Percentiles rank a stretch among this genome's conserved stretches.
Evolutionary conservation across 2,797 vertebrate species (phyloP).

Genomic region (Acanthurus leucopareius): DNA sequence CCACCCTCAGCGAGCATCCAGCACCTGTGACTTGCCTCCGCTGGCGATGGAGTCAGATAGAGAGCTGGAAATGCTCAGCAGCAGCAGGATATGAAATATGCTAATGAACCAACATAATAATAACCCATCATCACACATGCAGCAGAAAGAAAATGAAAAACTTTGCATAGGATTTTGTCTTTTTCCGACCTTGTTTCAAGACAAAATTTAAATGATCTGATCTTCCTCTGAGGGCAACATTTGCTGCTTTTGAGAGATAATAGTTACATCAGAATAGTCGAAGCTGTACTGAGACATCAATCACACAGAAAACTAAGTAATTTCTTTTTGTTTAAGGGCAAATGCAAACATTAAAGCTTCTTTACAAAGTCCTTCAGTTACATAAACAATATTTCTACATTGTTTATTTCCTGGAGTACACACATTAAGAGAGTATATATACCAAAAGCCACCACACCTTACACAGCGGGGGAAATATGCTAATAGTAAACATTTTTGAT

Average conservation of each 20-base stretch:
- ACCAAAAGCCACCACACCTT: background rate
- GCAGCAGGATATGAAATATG: conserved; percentile 80
- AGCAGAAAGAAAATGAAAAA: conserved; percentile 55
- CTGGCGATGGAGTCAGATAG: conserved; percentile 58
- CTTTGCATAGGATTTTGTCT: conserved; percentile 37
- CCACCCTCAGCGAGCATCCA: conserved; percentile 9
- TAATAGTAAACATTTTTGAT: conserved; percentile 20
- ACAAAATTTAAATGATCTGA: conserved; percentile 32
- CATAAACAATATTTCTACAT: background rate
- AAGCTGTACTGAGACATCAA: conserved; percentile 19
- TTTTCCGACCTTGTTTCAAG: conserved; percentile 29
- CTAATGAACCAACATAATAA: conserved; percentile 72
- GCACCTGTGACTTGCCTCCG: conserved; percentile 56
- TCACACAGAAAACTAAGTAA: conserved; percentile 16
- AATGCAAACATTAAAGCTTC: background rate
- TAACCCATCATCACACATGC: conserved; percentile 52
- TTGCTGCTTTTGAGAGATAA: conserved; percentile 19
- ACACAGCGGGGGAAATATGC: conserved; percentile 25
- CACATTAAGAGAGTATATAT: background rate
- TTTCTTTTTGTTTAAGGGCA: conserved; percentile 13
- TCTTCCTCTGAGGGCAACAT: background rate
- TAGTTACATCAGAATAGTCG: background rate
- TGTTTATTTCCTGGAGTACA: conserved; percentile 19
- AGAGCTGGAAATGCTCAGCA: conserved; percentile 44
- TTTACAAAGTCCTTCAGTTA: background rate